Conservation (phyloP, 2,888 invertebrate species). For the Merodon equestris region DNA sequence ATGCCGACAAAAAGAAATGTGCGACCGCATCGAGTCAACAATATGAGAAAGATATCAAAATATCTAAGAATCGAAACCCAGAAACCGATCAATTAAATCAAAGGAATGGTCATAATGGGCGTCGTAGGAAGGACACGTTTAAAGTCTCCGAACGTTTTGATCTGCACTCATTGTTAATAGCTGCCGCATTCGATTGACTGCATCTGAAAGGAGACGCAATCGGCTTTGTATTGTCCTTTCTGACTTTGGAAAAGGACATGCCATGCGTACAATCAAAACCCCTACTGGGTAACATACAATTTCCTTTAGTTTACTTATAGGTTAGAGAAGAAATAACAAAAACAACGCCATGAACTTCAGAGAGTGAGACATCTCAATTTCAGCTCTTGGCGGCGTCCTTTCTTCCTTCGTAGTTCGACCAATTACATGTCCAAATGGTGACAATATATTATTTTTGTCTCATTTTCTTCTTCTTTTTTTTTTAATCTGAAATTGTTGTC, state of each 20-base stretch:
- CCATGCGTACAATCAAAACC: constrained; percentile 63
- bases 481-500: constrained; percentile 13
- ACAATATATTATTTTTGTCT: constrained; percentile 67
- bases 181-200: constrained; percentile 57
- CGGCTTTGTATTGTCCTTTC: constrained; percentile 44
- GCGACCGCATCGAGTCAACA: constrained; percentile 59
- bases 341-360: constrained; percentile 59
- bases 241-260: constrained; percentile 56
- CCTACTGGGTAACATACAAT: constrained; percentile 61
- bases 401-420: constrained; percentile 57
- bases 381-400: constrained; percentile 62
- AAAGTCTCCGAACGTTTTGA: constrained; percentile 69
- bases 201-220: constrained; percentile 48
- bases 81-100: constrained; percentile 65
- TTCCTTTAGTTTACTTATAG: constrained; percentile 25
- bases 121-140: constrained; percentile 67
- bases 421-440: constrained; percentile 69
- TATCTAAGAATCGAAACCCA: constrained; percentile 38
- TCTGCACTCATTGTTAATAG: constrained; percentile 58
- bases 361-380: constrained; percentile 64
- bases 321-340: constrained; percentile 36
- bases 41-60: constrained; percentile 49
- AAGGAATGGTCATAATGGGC: constrained; percentile 65
- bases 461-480: too few relatives aligned
- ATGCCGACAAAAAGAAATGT: too few relatives aligned